These are phyloP conservation scores for Globodera rostochiensis DNA, from an alignment of 1,140 invertebrate species.

Conservation along the genomic window DNA sequence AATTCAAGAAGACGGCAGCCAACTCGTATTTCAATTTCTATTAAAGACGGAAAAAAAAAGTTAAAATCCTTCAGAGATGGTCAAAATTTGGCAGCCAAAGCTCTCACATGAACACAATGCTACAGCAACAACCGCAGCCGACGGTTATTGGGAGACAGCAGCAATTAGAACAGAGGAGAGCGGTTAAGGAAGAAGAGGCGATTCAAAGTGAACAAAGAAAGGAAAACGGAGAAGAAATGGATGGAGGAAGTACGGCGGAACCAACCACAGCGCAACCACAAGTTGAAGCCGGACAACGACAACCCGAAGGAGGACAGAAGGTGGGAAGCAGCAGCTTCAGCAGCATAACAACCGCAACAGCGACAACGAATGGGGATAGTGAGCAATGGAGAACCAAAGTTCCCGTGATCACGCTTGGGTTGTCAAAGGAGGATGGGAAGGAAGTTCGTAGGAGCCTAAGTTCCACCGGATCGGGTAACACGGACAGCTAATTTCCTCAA, in stretches of 20 bases:
- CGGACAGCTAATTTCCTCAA: no score
- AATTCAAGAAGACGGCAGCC: background rate
- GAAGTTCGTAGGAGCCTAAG: background rate
- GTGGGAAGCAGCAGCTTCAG: background rate
- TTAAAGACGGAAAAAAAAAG: background rate
- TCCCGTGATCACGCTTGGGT: background rate
- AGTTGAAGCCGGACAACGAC: background rate
- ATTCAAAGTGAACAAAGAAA: no score
- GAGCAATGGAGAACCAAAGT: background rate
- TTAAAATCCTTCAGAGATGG: background rate
- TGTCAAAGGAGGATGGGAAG: background rate
- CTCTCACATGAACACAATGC: background rate
- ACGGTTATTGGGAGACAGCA: background rate
- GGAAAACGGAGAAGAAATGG: background rate
- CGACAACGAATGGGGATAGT: background rate
- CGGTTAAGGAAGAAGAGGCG: background rate
- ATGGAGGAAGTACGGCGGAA: background rate
- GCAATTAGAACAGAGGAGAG: constrained; percentile 7
- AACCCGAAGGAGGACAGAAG: background rate
- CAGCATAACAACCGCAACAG: background rate
- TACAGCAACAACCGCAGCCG: background rate
- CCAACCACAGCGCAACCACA: background rate
- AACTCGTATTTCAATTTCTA: background rate
- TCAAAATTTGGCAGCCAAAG: background rate
- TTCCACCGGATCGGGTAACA: no score